These are phyloP conservation scores for Stenotaenia linearis DNA, from an alignment of 2,888 invertebrate genomes.

Conservation along the genomic window DNA sequence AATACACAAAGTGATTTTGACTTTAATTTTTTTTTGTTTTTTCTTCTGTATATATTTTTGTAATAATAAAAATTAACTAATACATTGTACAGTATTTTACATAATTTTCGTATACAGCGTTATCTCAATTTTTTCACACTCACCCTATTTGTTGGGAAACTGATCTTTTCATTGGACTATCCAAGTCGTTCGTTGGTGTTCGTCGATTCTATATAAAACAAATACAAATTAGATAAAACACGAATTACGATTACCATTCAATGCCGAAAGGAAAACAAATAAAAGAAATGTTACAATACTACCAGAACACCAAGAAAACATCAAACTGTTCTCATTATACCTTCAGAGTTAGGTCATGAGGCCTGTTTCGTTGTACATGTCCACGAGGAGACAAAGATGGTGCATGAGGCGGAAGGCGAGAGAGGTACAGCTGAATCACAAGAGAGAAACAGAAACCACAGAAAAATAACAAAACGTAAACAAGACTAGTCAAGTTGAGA, in stretches of 20 bases:
- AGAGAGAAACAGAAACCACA: neutral
- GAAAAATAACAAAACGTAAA: neutral
- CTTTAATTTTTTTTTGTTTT: no score
- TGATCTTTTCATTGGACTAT: conserved; percentile 53
- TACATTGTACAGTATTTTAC: no score
- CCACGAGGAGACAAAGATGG: conserved; percentile 4
- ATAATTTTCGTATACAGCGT: no score
- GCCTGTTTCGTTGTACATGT: neutral
- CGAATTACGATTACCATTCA: neutral
- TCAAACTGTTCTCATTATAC: neutral
- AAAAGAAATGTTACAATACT: neutral
- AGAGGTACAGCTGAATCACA: neutral
- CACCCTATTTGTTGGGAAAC: conserved; percentile 67
- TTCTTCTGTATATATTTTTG: no score
- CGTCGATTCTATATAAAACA: conserved; percentile 40
- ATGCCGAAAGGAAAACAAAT: neutral
- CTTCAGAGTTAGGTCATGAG: neutral
- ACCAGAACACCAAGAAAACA: neutral
- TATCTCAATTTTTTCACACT: no score
- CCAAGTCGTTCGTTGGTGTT: conserved; percentile 43
- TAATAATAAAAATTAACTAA: no score
- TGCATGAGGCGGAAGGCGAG: neutral
- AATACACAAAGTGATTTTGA: no score
- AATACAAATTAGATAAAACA: neutral
- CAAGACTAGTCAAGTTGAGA: neutral